Evolutionary conservation across 2,888 invertebrate species (phyloP), one percentile per base, ranked within the genome.

Genomic region (Eupithecia pulchellata): DNA sequence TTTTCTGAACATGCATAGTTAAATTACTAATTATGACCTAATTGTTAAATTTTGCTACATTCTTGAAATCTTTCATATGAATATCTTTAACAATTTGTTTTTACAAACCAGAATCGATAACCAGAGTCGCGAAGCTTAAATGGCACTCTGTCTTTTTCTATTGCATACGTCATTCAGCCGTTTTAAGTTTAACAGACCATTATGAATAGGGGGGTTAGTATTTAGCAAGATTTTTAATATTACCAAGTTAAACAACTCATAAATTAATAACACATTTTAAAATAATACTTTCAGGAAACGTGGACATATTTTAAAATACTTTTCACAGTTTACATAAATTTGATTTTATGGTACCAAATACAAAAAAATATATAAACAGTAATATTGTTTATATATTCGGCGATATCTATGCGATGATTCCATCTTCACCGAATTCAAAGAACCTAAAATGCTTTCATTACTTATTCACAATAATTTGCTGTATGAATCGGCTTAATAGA

Each of bases 181-280:
- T n/a, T n/a, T n/a, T n/a, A n/a, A n/a, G n/a, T n/a, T n/a, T n/a
- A n/a, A n/a, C n/a, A n/a, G n/a, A n/a, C n/a, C n/a, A n/a, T n/a
- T n/a, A n/a, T n/a, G n/a, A n/a, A n/a, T n/a, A n/a, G n/a, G n/a
- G n/a, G n/a, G n/a, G n/a, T 57, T 60, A 30, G n/a, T 60, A 32
- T 60, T 60, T 32, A 30, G 14, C 30, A 30, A 32, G 25, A 34
- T 36, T 61, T 30, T 58, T 30, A 6, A 32, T 29, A 72, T 82
- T 82, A 79, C 78, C 75, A 83, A 77, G 82, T 87, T 89, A 91
- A 72, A 80, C 88, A 91, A 91, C 77, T 84, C 85, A 91, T 91
- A 92, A 91, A 91, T 91, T 90, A 91, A 88, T 91, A 91, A 92
- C 91, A 91, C 88, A 89, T 87, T 86, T 78, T 78, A 76, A 68